Evolutionary conservation across 2,797 vertebrate species (phyloP), one percentile per base, ranked within the genome.

Genomic region (Scolopax bukidnonensis): DNA sequence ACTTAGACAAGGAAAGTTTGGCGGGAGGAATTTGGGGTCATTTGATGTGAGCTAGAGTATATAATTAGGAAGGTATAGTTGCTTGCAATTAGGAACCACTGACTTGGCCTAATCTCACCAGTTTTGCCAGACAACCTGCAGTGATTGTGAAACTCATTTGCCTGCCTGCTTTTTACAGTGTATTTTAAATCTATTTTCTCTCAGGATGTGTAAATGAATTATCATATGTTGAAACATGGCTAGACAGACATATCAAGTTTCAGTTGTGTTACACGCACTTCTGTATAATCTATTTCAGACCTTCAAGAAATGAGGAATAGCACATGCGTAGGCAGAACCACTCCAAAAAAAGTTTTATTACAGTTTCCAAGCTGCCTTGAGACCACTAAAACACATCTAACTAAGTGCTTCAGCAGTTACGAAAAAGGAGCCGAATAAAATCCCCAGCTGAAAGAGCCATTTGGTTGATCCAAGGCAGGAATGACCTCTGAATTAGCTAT

Each of bases 381-480:
- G 97, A 96, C 90, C 90, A 93, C 94, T 97, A 95, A 97, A 97
- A 63, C 65, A 89, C 83, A 96, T 95, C 93, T 97, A 95, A 96
- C 90, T 96, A 97, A 97, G 95, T 95, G 96, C 90, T 97, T 97
- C 94, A 97, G 67, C 97, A 97, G 96, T 96, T 93, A 94, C 83
- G 94, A 97, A 97, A 97, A 96, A 97, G 89, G 64, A 84, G 94
- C 95, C 16, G 82, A 97, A 76, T 95, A 84, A 96, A 97, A 95
- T 96, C 76, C 84, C 96, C 97, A 98, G 95, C 96, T 97, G 98
- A 98, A 97, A 96, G 97, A 98, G 79, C 85, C 93, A 95, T 97
- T 96, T 94, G 87, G 87, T 92, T 90, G 96, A 97, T 94, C 90
- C 94, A 92, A 94, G 95, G 90, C 93, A 97, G 92, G 92, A 96